These are phyloP conservation scores for Quiscalus mexicanus DNA, from an alignment of 2,113 vertebrate genomes.

Conservation along the genomic window DNA sequence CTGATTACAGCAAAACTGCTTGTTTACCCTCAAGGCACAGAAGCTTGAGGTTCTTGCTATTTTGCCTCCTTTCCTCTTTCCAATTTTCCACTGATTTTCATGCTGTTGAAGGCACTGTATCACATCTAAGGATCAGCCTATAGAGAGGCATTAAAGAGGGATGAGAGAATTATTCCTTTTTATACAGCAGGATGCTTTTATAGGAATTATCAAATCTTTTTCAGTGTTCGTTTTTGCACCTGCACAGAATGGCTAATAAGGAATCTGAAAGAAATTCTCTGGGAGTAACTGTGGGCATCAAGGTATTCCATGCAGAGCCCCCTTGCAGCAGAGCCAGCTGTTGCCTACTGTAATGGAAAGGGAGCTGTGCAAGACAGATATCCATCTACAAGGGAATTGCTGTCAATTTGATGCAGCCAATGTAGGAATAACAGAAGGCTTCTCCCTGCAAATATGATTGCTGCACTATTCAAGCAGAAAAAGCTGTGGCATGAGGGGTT, in stretches of 20 bases:
- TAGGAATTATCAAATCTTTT: background rate
- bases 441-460: background rate
- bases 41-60: background rate
- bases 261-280: background rate
- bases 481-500: background rate
- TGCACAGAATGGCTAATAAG: background rate
- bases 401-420: background rate
- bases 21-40: background rate
- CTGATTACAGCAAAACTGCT: background rate
- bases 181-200: background rate
- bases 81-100: background rate
- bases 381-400: background rate
- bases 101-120: background rate
- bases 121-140: background rate
- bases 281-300: background rate
- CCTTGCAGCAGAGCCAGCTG: background rate
- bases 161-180: background rate
- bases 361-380: background rate
- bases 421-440: background rate
- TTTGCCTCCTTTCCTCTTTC: background rate
- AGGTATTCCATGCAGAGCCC: background rate
- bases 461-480: background rate
- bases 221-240: background rate
- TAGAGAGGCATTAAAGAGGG: background rate
- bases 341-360: slow-evolving; percentile 40